phyloP scores from a whole-genome alignment of 2,113 vertebrate genomes.

The Copsychus sechellarum region DNA sequence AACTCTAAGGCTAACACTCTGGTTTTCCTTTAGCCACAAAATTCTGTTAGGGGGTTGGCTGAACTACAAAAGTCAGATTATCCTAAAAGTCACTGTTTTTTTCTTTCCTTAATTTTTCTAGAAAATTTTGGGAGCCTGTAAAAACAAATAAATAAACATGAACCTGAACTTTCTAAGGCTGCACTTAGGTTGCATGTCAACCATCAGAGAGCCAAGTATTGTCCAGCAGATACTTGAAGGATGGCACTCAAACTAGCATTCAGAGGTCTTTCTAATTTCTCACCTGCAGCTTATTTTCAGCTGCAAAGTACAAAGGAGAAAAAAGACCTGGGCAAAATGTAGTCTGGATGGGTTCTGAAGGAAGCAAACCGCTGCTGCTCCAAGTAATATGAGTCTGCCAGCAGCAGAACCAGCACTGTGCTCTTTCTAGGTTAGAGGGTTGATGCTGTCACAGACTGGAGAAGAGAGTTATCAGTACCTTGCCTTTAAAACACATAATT shows the following conservation, averaged over 20 bases:
- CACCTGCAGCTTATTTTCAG: background rate
- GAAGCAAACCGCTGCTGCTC: background rate
- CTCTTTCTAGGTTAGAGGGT: background rate
- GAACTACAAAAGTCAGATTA: background rate
- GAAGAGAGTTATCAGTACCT: background rate
- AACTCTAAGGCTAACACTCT: background rate
- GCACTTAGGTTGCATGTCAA: background rate
- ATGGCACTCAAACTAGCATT: background rate
- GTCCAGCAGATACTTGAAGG: background rate
- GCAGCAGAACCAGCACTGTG: background rate
- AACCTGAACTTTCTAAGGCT: background rate
- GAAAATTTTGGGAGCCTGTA: background rate
- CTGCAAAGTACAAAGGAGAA: background rate
- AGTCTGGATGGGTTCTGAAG: background rate
- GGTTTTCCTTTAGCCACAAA: background rate
- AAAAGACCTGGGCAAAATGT: background rate
- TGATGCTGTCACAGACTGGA: background rate
- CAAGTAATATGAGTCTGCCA: background rate
- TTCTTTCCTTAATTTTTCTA: background rate
- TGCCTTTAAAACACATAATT: background rate
- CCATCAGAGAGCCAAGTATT: background rate
- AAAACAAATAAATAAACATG: background rate
- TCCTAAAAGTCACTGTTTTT: background rate
- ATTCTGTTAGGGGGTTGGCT: background rate
- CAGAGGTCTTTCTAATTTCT: background rate